Evolutionary conservation across 2,888 invertebrate genomes (phyloP).

Genomic region (Leptodirus hochenwartii): DNA sequence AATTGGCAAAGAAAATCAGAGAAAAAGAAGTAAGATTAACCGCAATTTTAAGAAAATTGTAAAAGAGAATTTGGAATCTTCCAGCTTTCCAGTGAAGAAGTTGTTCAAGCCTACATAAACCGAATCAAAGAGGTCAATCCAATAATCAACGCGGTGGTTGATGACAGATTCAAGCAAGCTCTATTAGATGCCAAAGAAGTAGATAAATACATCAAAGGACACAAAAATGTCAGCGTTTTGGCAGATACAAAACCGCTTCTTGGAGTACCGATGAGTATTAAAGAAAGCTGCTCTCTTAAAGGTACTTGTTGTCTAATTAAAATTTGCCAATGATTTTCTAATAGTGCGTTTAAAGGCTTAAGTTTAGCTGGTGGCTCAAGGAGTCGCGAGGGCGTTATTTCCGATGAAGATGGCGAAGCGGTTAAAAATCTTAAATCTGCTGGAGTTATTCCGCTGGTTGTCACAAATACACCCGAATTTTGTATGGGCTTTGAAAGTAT

Average conservation of each 20-base stretch:
- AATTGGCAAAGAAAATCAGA: constrained; percentile 51
- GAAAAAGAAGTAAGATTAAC: constrained; percentile 44
- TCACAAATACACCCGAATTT: constrained; percentile 44
- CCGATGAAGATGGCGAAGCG: constrained; percentile 31
- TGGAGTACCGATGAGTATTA: constrained; percentile 69
- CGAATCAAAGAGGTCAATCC: constrained; percentile 63
- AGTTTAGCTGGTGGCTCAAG: constrained; percentile 22
- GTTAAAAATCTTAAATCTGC: constrained; percentile 30
- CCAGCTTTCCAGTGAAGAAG: constrained; percentile 6
- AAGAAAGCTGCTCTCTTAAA: constrained; percentile 61
- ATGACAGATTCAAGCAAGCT: constrained; percentile 56
- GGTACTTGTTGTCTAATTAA: constrained; percentile 9
- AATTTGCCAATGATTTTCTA: neutral
- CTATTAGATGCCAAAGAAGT: constrained; percentile 51
- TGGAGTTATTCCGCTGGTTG: constrained; percentile 40
- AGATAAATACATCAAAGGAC: constrained; percentile 33
- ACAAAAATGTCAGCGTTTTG: too few species aligned
- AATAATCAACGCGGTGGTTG: constrained; percentile 61
- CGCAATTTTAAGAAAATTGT: neutral
- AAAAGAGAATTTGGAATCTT: constrained; percentile 1
- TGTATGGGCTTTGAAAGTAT: constrained; percentile 39
- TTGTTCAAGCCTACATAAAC: constrained; percentile 41
- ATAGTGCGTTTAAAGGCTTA: constrained; percentile 17
- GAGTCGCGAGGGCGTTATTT: constrained; percentile 20
- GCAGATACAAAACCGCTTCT: constrained; percentile 43